A percentile compares a stretch with the other conserved stretches of the same genome.
phyloP scores from a whole-genome alignment of 2,888 invertebrate species.

The Salticus scenicus region DNA sequence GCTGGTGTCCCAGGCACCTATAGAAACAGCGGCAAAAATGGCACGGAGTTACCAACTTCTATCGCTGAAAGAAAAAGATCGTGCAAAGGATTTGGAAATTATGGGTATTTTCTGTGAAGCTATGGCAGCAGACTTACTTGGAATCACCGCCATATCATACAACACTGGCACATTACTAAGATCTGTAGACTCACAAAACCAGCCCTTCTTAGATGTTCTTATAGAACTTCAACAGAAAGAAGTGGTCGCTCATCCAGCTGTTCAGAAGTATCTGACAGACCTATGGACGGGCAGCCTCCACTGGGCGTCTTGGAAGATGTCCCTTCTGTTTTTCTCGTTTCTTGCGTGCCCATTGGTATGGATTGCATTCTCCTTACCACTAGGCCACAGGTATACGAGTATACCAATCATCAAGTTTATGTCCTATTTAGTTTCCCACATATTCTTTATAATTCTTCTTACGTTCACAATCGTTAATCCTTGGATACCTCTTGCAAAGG shows the following conservation, averaged over 20 bases:
- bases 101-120: slow-evolving; percentile 97
- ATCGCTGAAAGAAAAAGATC: slow-evolving; percentile 90
- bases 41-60: slow-evolving; percentile 85
- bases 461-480: slow-evolving; percentile 82
- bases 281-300: slow-evolving; percentile 97
- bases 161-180: slow-evolving; percentile 95
- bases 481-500: slow-evolving; percentile 75
- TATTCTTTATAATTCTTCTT: slow-evolving; percentile 95
- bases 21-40: slow-evolving; percentile 97
- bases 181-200: slow-evolving; percentile 93
- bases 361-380: slow-evolving; percentile 94
- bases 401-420: slow-evolving; percentile 99
- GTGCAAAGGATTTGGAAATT: slow-evolving; percentile 95
- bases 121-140: slow-evolving; percentile 97
- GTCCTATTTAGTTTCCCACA: slow-evolving; percentile 98
- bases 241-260: slow-evolving; percentile 94
- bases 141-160: slow-evolving; percentile 93
- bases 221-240: slow-evolving; percentile 99
- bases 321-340: slow-evolving; percentile 93
- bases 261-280: slow-evolving; percentile 85
- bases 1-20: slow-evolving; percentile 98
- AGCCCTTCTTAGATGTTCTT: slow-evolving; percentile 95
- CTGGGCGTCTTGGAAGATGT: slow-evolving; percentile 96
- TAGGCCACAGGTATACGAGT: slow-evolving; percentile 96
- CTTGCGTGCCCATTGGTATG: slow-evolving; percentile 96